phyloP scores from a whole-genome alignment of 2,888 invertebrate species.

The Keiferia lycopersicella region DNA sequence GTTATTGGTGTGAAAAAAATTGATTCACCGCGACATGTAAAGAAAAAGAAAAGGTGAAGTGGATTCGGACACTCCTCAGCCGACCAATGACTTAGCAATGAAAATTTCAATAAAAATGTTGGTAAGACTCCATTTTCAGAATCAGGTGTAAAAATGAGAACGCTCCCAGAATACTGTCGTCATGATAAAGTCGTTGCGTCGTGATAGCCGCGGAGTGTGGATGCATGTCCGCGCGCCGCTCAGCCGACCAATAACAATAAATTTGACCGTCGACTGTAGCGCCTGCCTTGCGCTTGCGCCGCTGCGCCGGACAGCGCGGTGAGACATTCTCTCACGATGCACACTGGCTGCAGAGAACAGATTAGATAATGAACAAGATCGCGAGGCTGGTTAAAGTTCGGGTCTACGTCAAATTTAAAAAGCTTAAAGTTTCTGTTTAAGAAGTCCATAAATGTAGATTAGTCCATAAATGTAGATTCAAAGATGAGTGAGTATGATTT shows the following conservation, averaged over 20 bases:
- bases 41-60: too few species aligned
- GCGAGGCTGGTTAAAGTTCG: too few species aligned
- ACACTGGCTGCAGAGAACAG: background rate
- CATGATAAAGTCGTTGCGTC: constrained; percentile 75
- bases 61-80: too few species aligned
- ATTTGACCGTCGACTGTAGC: constrained; percentile 76
- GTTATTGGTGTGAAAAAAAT: too few species aligned
- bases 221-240: constrained; percentile 75
- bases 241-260: constrained; percentile 80
- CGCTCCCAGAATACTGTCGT: constrained; percentile 51
- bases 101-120: too few species aligned
- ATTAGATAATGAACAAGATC: background rate
- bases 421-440: too few species aligned
- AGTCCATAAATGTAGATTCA: too few species aligned
- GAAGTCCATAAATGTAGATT: too few species aligned
- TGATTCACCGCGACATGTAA: too few species aligned
- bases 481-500: too few species aligned
- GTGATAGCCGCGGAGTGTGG: constrained; percentile 79
- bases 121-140: background rate
- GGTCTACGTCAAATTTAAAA: too few species aligned
- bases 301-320: constrained; percentile 27
- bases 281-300: constrained; percentile 46
- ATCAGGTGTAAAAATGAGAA: background rate
- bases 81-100: too few species aligned
- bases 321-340: constrained; percentile 10